Conservation (phyloP, 2,113 vertebrate genomes). For the Cavia aperea region DNA sequence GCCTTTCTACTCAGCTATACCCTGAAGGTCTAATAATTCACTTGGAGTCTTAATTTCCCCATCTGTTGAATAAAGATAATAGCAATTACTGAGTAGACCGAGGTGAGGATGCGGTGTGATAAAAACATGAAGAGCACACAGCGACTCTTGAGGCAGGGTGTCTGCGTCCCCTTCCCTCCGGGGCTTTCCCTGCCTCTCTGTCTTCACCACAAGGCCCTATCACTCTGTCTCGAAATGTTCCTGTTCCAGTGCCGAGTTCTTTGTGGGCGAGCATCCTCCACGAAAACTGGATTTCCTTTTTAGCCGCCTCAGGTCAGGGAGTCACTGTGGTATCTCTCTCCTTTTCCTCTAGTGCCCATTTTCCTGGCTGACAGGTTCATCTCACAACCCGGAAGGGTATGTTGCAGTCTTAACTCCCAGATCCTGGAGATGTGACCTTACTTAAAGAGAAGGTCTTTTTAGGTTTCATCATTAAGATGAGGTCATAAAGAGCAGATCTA, state of each 20-base stretch:
- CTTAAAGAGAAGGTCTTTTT: background rate
- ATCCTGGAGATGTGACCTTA: background rate
- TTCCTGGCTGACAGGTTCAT: background rate
- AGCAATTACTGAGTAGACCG: background rate
- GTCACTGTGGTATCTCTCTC: background rate
- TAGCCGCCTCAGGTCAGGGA: background rate
- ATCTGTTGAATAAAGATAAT: background rate
- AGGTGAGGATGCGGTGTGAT: background rate
- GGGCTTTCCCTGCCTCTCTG: too few relatives aligned
- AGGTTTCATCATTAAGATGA: background rate
- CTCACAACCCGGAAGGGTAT: background rate
- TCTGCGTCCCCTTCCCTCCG: background rate
- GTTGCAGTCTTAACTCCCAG: background rate
- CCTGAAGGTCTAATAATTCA: background rate
- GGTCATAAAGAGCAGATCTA: background rate
- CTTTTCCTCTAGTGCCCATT: background rate
- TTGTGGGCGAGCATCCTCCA: background rate
- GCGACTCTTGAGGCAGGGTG: rapidly evolving
- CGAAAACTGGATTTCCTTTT: background rate
- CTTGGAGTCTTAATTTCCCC: background rate
- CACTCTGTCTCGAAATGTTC: background rate
- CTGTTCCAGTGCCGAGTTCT: background rate
- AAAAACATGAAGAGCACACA: background rate
- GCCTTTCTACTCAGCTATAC: background rate
- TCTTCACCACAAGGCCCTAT: background rate